phyloP scores from a whole-genome alignment of 2,888 invertebrate genomes.

The Crocallis elinguaria region DNA sequence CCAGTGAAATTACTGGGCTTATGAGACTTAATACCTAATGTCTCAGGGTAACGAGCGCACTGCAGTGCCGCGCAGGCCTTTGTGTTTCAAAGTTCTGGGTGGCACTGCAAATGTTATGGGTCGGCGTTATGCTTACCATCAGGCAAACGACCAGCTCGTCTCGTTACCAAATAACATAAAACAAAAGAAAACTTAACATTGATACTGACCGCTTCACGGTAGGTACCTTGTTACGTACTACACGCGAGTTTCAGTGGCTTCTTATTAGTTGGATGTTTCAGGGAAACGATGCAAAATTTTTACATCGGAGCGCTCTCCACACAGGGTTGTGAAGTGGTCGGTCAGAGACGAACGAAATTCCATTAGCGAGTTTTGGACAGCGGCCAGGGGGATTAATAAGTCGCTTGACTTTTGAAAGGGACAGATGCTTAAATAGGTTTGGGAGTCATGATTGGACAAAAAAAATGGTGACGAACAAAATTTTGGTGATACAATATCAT shows the following conservation, averaged over 20 bases:
- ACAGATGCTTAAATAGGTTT: slow-evolving; percentile 38
- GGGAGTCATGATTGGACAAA: background rate
- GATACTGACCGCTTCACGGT: slow-evolving; percentile 33
- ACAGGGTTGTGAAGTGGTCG: slow-evolving; percentile 60
- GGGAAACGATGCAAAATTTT: slow-evolving; percentile 69
- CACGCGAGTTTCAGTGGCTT: slow-evolving; percentile 36
- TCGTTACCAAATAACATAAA: too few relatives aligned
- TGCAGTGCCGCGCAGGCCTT: too few relatives aligned
- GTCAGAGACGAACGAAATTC: slow-evolving; percentile 74
- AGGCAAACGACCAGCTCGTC: too few relatives aligned
- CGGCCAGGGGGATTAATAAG: slow-evolving; percentile 59
- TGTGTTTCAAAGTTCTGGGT: too few relatives aligned
- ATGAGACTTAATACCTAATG: too few relatives aligned
- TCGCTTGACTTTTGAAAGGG: slow-evolving; percentile 48
- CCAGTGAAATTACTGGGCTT: too few relatives aligned
- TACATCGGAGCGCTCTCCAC: slow-evolving; percentile 60
- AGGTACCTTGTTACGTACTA: slow-evolving; percentile 37
- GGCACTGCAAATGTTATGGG: too few relatives aligned
- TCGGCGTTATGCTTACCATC: too few relatives aligned
- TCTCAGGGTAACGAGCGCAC: too few relatives aligned
- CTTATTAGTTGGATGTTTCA: slow-evolving; percentile 58
- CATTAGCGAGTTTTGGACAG: slow-evolving; percentile 77
- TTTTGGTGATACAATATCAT: too few relatives aligned
- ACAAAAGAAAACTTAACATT: slow-evolving; percentile 33
- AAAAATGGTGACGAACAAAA: background rate